A percentile compares a stretch with the other conserved stretches of the same genome.
Evolutionary conservation across 2,797 vertebrate species (phyloP).

Genomic region (Mus spretus): DNA sequence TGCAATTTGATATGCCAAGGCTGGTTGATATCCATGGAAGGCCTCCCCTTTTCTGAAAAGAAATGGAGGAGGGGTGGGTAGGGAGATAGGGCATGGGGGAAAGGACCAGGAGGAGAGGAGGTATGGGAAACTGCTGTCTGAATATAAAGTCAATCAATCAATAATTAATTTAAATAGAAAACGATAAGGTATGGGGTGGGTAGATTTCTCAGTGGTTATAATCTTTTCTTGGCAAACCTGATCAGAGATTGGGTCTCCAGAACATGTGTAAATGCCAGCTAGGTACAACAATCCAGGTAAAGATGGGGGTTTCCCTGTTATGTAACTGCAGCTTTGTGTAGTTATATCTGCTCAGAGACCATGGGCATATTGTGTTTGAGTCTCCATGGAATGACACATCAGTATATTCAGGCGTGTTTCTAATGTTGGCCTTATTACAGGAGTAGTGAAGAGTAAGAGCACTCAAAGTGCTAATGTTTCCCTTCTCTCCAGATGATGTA

Average conservation of each 20-base stretch:
- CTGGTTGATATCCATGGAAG: background rate
- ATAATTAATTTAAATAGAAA: background rate
- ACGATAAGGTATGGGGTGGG: background rate
- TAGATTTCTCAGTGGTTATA: background rate
- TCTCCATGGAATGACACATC: slow-evolving; percentile 56
- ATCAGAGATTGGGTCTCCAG: background rate
- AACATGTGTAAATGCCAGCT: background rate
- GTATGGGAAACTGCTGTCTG: background rate
- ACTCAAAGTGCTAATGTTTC: background rate
- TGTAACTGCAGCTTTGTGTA: slow-evolving; percentile 76
- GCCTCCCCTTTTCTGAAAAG: background rate
- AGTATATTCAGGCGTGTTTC: background rate
- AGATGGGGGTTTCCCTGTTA: background rate
- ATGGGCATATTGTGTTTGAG: slow-evolving; percentile 65
- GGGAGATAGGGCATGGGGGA: background rate
- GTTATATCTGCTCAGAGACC: slow-evolving; percentile 68
- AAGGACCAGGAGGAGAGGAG: background rate
- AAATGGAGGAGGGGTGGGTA: background rate
- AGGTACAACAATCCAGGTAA: background rate
- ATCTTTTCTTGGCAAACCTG: background rate
- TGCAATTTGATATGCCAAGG: background rate
- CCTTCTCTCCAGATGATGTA: background rate
- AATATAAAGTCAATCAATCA: background rate
- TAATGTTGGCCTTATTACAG: slow-evolving; percentile 9
- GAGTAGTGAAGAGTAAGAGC: background rate